phyloP scores from a whole-genome alignment of 2,113 vertebrate species.

The Mionectes macconnelli region DNA sequence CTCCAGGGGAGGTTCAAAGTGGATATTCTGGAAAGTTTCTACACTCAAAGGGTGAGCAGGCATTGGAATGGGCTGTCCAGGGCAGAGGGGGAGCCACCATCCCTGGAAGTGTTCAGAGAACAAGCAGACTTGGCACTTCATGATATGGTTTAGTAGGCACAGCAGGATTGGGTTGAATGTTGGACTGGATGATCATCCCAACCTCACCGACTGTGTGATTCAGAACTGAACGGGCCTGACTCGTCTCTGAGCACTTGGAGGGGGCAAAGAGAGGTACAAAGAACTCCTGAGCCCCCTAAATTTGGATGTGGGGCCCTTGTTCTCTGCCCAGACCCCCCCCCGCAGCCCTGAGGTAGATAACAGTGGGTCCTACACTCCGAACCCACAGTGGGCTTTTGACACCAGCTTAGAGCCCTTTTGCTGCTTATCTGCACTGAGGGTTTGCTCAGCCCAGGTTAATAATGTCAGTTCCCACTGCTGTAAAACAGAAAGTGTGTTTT shows the following conservation, averaged over 20 bases:
- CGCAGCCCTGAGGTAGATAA: neutral
- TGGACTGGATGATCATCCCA: neutral
- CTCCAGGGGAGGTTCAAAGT: neutral
- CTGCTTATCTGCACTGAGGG: neutral
- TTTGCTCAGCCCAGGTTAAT: neutral
- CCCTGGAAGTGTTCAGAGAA: neutral
- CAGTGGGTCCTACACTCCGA: neutral
- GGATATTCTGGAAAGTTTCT: neutral
- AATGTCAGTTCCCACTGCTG: neutral
- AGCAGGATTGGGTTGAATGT: neutral
- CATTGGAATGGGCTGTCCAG: neutral
- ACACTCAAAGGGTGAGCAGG: neutral
- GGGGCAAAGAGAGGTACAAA: neutral
- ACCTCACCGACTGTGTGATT: neutral
- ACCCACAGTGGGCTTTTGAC: neutral
- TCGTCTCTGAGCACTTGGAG: neutral
- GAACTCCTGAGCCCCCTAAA: accelerated
- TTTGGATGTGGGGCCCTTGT: accelerated
- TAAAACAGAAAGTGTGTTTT: conserved; percentile 51
- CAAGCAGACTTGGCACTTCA: neutral
- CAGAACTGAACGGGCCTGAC: neutral
- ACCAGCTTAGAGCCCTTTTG: neutral
- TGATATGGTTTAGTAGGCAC: too few relatives aligned
- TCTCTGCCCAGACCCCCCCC: accelerated
- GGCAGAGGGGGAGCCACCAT: neutral